These are phyloP conservation scores for Rapana venosa DNA, from an alignment of 2,888 invertebrate species.

Conservation along the genomic window DNA sequence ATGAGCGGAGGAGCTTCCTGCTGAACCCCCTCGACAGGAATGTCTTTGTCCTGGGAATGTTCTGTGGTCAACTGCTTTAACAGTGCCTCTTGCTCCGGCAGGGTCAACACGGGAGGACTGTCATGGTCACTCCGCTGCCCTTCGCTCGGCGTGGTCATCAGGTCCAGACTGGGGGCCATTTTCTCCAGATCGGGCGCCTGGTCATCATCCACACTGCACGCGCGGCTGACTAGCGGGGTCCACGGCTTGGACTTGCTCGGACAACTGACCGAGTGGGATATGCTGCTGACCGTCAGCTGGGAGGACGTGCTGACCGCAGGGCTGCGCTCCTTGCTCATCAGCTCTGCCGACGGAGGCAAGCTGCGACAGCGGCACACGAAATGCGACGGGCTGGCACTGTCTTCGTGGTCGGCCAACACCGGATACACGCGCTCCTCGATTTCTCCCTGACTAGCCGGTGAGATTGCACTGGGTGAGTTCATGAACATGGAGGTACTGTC, in stretches of 20 bases:
- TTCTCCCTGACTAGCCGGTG: slow-evolving; percentile 42
- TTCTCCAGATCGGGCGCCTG: slow-evolving; percentile 33
- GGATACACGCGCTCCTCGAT: slow-evolving; percentile 43
- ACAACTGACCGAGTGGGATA: not conserved
- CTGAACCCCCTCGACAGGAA: not conserved
- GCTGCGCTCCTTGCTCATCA: not conserved
- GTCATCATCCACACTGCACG: not conserved
- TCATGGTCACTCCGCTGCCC: not conserved
- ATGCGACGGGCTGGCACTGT: slow-evolving; percentile 28
- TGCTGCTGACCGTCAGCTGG: not conserved
- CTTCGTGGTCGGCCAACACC: slow-evolving; percentile 34
- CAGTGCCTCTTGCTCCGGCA: slow-evolving; percentile 23
- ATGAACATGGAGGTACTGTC: slow-evolving; percentile 44
- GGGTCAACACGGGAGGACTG: slow-evolving; percentile 34
- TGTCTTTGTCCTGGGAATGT: not conserved
- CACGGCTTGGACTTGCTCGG: not conserved
- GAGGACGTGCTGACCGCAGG: no score
- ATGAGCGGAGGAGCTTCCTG: slow-evolving; percentile 25
- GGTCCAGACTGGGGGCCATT: slow-evolving; percentile 26
- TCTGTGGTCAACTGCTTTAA: not conserved
- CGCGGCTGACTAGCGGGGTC: slow-evolving; percentile 21
- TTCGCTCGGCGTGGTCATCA: not conserved
- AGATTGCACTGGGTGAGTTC: slow-evolving; percentile 39
- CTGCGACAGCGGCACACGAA: slow-evolving; percentile 34
- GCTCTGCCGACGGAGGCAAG: slow-evolving; percentile 16